These are phyloP conservation scores for Subanguina moxae DNA, from an alignment of 1,140 invertebrate genomes.

Conservation along the genomic window DNA sequence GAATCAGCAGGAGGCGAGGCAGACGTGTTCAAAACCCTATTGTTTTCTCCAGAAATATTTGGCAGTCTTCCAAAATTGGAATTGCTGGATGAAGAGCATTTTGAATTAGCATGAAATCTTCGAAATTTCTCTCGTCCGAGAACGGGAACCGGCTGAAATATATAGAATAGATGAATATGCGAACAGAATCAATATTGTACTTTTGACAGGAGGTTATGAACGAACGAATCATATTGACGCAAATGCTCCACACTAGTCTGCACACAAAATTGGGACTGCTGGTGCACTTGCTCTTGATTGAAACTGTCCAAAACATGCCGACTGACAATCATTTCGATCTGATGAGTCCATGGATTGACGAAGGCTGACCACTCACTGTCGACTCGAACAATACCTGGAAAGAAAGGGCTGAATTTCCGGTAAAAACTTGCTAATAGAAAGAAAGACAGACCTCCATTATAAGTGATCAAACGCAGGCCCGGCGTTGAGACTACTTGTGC, in stretches of 20 bases:
- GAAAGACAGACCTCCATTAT: conserved; percentile 37
- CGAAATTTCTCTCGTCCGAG: too few species aligned
- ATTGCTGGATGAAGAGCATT: too few species aligned
- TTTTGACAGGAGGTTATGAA: conserved; percentile 22
- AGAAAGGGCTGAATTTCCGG: not conserved
- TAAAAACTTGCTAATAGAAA: not conserved
- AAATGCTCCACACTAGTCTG: conserved; percentile 12
- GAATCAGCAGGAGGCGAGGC: too few species aligned
- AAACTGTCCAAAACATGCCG: conserved; percentile 70
- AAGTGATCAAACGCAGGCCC: conserved; percentile 47
- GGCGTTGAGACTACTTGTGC: conserved; percentile 43
- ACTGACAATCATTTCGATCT: conserved; percentile 83
- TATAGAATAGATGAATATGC: not conserved
- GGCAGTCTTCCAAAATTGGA: too few species aligned
- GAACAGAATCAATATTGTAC: conserved; percentile 1
- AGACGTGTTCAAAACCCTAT: too few species aligned
- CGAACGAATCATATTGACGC: conserved; percentile 23
- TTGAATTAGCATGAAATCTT: too few species aligned
- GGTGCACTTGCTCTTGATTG: conserved; percentile 26
- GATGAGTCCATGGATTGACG: conserved; percentile 84
- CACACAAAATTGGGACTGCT: not conserved
- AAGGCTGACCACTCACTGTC: conserved; percentile 88
- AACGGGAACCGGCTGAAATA: not conserved
- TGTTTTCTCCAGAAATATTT: too few species aligned
- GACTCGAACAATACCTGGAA: conserved; percentile 26